Evolutionary conservation across 2,797 vertebrate genomes (phyloP), one percentile per base, ranked within the genome.

Genomic region (Sebastes dallii): DNA sequence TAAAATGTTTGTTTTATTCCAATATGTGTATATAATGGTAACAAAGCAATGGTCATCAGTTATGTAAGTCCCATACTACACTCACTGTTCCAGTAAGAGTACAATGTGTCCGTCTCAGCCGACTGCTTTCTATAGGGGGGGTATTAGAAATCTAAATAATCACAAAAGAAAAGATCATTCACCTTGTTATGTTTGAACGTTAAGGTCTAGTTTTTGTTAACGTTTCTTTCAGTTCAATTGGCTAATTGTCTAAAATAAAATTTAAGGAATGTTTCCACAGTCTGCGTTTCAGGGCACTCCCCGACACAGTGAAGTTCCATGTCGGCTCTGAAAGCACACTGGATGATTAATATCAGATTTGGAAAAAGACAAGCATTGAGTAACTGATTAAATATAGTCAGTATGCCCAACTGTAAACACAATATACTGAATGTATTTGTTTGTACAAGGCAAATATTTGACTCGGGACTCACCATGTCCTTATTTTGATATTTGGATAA

Each of bases 361-460:
- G 67, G 30, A 82, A 84, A 77, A 80, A 88, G 76, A 86, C 67
- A 71, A 84, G 80, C 52, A 86, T 82, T 89, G 60, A 78, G 82
- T 88, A 88, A 91, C 73, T 89, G 60, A 91, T 91, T 90, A 82
- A 88, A 90, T 77, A 91, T 64, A 80, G 79, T 80, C 81, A 70
- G 66, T 79, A 66, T 86, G 80, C 50, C 70, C 32, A 46, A 80
- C 46, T 86, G 70, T 81, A 90, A 89, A 93, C 76, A 76, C 80
- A 91, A 86, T 89, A 89, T 70, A 78, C 56, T 90, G 50, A 52
- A 77, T 85, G 64, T 82, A 83, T 91, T 89, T 92, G 72, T 88
- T 92, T 90, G 50, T 80, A 79, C 73, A 81, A 70, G 46, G 71
- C 77, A 93, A 92, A 92, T 91, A 91, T 87, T 83, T 91, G 78